These are phyloP conservation scores for Accipiter badius DNA, from an alignment of 2,797 vertebrate species.

Conservation along the genomic window DNA sequence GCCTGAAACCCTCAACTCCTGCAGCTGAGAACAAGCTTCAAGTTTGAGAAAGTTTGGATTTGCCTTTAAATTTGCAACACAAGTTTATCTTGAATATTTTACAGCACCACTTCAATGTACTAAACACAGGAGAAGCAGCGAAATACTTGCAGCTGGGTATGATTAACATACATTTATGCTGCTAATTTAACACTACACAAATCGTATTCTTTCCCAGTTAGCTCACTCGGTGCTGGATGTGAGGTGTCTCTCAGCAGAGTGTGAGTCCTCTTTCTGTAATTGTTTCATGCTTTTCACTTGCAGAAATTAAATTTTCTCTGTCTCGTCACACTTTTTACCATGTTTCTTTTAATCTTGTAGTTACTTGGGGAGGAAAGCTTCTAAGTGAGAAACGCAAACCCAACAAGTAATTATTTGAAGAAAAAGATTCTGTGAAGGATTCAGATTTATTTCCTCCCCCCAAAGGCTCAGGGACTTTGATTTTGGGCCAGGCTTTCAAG, in stretches of 20 bases:
- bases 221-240: not conserved
- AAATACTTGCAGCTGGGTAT: not conserved
- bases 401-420: not conserved
- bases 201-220: not conserved
- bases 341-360: not conserved
- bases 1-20: not conserved
- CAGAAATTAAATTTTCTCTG: not conserved
- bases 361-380: not conserved
- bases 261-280: not conserved
- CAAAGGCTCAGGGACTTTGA: not conserved
- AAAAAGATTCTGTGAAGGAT: not conserved
- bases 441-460: not conserved
- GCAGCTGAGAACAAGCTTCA: not conserved
- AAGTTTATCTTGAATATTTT: not conserved
- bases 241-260: not conserved
- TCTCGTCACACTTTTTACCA: not conserved
- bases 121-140: not conserved
- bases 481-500: not conserved
- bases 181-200: not conserved
- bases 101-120: not conserved
- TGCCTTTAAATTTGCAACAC: not conserved
- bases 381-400: not conserved
- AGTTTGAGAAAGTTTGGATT: not conserved
- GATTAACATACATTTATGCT: not conserved
- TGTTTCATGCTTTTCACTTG: not conserved